Base-by-base conservation (phyloP, 1,140 invertebrate genomes). In the Rhyacophila brunnea region DNA sequence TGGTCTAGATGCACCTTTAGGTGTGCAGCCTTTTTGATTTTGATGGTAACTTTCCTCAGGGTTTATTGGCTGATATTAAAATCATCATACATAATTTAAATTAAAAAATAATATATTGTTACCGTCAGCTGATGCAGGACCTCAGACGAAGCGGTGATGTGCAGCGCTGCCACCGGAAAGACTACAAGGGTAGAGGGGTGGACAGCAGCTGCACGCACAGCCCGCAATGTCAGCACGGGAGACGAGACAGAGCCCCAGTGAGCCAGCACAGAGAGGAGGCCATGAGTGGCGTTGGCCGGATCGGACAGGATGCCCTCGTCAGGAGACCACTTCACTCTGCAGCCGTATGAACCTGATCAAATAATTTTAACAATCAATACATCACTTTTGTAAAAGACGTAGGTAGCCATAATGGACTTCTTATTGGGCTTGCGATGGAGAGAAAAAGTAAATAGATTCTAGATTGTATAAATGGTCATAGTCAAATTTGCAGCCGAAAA, bases 91-190 rank as follows among this genome's bases (percentile, higher is more conserved):
- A 35, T n/a, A 35, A 35, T 7, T 35, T 35, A 35, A 35, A n/a
- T n/a, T 6, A 35, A 7, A n/a, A 35, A 6, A 35, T 7, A 7
- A 35, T 35, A n/a, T 35, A 15, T 6, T 14, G 11, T 17, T n/a
- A 54, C 52, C 52, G 23, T 43, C 11, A 64, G 32, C 32, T 64
- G 62, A 36, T 57, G 43, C 6, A 64, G 20, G 6, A 58, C 58
- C 38, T 57, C 53, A 38, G 10, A n/a, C 1, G 62, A 36, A 6
- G 34, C 62, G 1, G n/a, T 20, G 13, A 65, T 23, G 42, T 58
- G 54, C 42, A 65, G 36, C 6, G 34, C 34, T 14, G 62, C 43
- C 1, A 40, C 50, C 7, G 62, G 57, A 2, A 57, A 59, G 6
- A 64, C 35, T 9, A 34, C 28, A 15, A 59, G 38, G 0, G 11